Base-by-base conservation (phyloP, 2,888 invertebrate genomes). In the Mechanitis messenoides region DNA sequence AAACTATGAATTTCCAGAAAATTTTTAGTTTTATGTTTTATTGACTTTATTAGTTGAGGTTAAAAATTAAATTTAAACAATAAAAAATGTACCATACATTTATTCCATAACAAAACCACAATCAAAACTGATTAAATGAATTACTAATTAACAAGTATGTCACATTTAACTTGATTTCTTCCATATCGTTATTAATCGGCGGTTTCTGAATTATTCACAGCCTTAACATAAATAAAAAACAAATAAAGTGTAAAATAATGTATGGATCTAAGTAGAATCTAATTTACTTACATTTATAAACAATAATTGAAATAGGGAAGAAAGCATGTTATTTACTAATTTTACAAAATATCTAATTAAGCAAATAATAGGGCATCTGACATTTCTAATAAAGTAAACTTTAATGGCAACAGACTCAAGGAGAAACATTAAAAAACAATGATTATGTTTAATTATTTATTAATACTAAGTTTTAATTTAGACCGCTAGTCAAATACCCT, bases 81-180 rank as follows among this genome's bases (percentile, higher is more conserved):
- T 74, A 71, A 73, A 60, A 62, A 65, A 77, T 81, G 80, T 86
- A 85, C 81, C 85, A 82, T 83, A 77, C 69, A 79, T 87, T 87
- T 87, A 87, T 85, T 87, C 78, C 83, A 82, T 82, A 83, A 81
- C 84, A 85, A 88, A 87, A 84, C 84, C 80, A 79, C 84, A 84
- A 83, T 88, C 88, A 84, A 88, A 88, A 87, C 84, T 75, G 81
- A 77, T 76, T 78, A 78, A 76, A 77, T 54, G 59, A 64, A 64
- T 47, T 63, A 66, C 55, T 78, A 80, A 82, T 83, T 80, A 81
- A 80, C 81, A 84, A 42, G 9, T 9, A 9, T 9, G 42, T 42
- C 9, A 42, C 42, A 42, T 42, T 42, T 42, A 42, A 42, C 12
- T 54, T 53, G 35, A 35, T 53, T 46, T 46, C 53, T 56, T 53